phyloP scores from a whole-genome alignment of 2,888 invertebrate species.

The Petrophora chlorosata region DNA sequence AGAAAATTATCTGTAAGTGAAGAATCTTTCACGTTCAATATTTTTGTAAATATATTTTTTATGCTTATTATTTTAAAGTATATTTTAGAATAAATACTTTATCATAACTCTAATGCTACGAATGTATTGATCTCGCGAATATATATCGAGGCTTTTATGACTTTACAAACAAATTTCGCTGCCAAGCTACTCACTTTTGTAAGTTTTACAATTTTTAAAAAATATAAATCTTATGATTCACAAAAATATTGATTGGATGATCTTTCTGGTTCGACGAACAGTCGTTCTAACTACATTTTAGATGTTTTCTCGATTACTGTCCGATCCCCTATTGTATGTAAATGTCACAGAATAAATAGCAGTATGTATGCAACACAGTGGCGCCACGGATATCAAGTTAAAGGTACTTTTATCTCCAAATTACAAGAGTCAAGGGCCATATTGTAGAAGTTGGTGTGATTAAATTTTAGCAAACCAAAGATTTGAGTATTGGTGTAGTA shows the following conservation, averaged over 20 bases:
- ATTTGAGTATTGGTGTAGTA: slow-evolving; percentile 52
- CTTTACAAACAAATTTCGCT: slow-evolving; percentile 13
- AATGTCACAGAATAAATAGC: too few species aligned
- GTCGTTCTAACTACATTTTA: too few species aligned
- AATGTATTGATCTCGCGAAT: slow-evolving; percentile 12
- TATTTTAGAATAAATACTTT: too few species aligned
- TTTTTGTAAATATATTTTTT: slow-evolving; percentile 2
- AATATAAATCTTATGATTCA: too few species aligned
- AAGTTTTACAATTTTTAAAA: not conserved
- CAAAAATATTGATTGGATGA: too few species aligned
- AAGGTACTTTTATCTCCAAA: not conserved
- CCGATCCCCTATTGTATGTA: too few species aligned
- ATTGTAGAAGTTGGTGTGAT: slow-evolving; percentile 45
- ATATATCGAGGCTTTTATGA: slow-evolving; percentile 16
- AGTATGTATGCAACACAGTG: too few species aligned
- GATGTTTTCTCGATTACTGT: too few species aligned
- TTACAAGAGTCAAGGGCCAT: slow-evolving; percentile 35
- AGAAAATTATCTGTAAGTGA: too few species aligned
- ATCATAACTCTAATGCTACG: not conserved
- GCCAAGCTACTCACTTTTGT: slow-evolving; percentile 26
- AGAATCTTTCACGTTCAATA: too few species aligned
- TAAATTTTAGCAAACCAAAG: slow-evolving; percentile 60
- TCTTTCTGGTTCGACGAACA: too few species aligned
- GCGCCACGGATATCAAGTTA: too few species aligned
- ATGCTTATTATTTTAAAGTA: not conserved